These are phyloP conservation scores for Ceratosolen solmsi DNA, from an alignment of 1,140 invertebrate genomes.

Conservation along the genomic window DNA sequence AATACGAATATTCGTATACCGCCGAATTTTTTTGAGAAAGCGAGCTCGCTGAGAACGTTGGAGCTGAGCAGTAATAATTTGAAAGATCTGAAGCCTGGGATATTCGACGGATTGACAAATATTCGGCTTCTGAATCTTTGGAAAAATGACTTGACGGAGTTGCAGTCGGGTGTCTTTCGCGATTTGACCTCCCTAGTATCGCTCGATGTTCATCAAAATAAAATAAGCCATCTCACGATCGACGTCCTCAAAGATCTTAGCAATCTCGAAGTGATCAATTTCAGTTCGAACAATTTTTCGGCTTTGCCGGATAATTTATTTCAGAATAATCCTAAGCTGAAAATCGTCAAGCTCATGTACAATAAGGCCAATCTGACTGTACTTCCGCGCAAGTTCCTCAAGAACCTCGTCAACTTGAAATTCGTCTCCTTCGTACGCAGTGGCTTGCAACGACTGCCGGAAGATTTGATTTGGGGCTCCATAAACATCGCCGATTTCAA, in stretches of 20 bases:
- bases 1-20: constrained; percentile 30
- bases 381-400: background rate
- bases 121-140: constrained; percentile 27
- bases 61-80: constrained; percentile 34
- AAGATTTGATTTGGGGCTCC: constrained; percentile 25
- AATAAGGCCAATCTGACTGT: constrained; percentile 28
- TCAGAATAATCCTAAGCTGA: background rate
- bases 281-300: constrained; percentile 24
- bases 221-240: background rate
- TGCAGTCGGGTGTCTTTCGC: background rate
- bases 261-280: constrained; percentile 26
- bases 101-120: constrained; percentile 11
- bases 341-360: constrained; percentile 18
- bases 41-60: background rate
- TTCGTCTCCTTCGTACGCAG: background rate
- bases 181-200: background rate
- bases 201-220: constrained; percentile 34
- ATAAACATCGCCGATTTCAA: background rate
- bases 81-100: background rate
- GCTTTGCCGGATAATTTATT: constrained; percentile 11
- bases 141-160: constrained; percentile 10
- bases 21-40: background rate
- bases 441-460: background rate
- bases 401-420: background rate
- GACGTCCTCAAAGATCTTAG: constrained; percentile 16